Evolutionary conservation across 2,888 invertebrate species (phyloP), one percentile per base, ranked within the genome.

Genomic region (Cerceris ruficornis): DNA sequence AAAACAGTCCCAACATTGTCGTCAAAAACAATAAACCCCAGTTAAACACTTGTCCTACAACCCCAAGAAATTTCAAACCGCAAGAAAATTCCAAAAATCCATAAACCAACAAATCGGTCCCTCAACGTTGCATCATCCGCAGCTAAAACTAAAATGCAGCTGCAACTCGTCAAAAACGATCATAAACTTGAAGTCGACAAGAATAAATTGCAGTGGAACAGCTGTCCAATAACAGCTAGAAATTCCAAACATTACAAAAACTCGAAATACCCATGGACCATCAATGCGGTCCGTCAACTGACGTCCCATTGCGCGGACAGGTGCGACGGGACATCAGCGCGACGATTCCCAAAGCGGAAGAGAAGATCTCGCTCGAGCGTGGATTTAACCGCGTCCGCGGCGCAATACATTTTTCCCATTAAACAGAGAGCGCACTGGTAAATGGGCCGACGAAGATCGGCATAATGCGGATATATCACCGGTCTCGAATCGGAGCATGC

Each of bases 401-500:
- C 62, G 46, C 57, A 64, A 64, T 68, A 72, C 28, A 77, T 66
- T 69, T 73, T 55, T 69, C 43, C 49, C 65, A 60, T 73, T 79
- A 73, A 79, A 11, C 15, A 17, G 54, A 60, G 43, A 42, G 17
- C 42, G 59, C 41, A 57, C 28, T 13, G 60, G 65, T 69, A 57
- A 74, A 68, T 55, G 15, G 28, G 28, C 28, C 57, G 17, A 50
- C 15, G 71, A 62, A 71, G 74, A 79, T 80, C 74, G 79, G 71
- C 71, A 70, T 69, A 80, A 74, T 55, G 61, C 65, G 60, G 80
- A 57, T 75, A 70, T 69, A 28, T 28, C 28, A 28, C 28, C 28
- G 28, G 28, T 65, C 67, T 76, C 72, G 80, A 80, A 77, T 85
- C 76, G 77, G 83, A 78, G 76, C 76, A 81, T 67, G 78, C 61